Conservation (phyloP, 2,797 vertebrate genomes). For the Brachyalestes nurse region DNA sequence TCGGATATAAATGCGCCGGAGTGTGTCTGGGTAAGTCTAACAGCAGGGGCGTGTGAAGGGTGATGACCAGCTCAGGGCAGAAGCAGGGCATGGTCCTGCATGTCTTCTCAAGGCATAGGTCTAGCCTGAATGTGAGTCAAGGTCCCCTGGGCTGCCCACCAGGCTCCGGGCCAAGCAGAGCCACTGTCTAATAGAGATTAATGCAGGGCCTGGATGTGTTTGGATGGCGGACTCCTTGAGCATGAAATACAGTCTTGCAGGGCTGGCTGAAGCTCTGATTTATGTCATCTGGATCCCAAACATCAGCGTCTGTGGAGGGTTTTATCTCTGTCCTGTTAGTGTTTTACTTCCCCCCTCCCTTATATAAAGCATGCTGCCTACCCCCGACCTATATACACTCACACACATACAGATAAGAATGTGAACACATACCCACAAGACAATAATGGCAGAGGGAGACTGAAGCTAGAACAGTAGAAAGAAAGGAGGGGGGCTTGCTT, state of each 20-base stretch:
- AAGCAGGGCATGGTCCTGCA: constrained; percentile 30
- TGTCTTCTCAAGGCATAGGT: constrained; percentile 49
- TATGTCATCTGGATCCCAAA: constrained; percentile 69
- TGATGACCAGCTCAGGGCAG: constrained; percentile 42
- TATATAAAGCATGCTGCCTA: constrained; percentile 45
- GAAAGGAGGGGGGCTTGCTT: too few relatives aligned
- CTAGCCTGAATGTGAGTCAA: constrained; percentile 45
- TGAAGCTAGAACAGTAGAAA: too few relatives aligned
- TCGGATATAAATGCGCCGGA: constrained; percentile 15
- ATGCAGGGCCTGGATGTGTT: constrained; percentile 58
- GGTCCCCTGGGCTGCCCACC: constrained; percentile 53
- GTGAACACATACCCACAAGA: not conserved
- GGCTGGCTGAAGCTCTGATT: constrained; percentile 78
- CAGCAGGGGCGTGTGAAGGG: constrained; percentile 24
- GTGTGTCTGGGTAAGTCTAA: constrained; percentile 32
- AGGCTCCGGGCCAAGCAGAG: constrained; percentile 54
- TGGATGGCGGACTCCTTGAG: constrained; percentile 67
- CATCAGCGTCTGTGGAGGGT: constrained; percentile 61
- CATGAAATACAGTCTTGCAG: constrained; percentile 78
- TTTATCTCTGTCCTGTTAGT: constrained; percentile 55
- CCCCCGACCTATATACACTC: constrained; percentile 22
- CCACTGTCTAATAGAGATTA: constrained; percentile 64
- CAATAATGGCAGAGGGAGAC: too few relatives aligned
- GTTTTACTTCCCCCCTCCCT: constrained; percentile 46
- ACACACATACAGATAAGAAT: constrained; percentile 1